Conservation (phyloP, 1,140 invertebrate species). For the Ctenoplectra terminalis region DNA sequence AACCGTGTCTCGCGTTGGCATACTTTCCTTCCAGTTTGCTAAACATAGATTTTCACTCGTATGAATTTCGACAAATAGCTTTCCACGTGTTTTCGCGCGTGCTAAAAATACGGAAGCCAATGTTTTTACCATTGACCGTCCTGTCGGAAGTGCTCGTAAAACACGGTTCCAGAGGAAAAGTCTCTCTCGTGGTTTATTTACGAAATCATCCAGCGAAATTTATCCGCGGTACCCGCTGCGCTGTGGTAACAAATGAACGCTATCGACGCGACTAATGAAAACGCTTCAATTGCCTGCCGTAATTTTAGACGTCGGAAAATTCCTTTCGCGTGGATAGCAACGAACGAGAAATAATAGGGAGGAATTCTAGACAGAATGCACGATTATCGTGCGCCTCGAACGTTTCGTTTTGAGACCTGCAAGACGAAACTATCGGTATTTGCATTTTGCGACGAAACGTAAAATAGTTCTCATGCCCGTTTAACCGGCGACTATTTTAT, state of each 20-base stretch:
- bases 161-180: not conserved
- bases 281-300: not conserved
- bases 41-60: constrained; percentile 33
- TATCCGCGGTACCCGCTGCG: no score
- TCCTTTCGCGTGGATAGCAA: not conserved
- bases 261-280: not conserved
- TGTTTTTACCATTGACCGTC: constrained; percentile 9
- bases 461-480: no score
- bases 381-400: no score
- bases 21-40: constrained; percentile 11
- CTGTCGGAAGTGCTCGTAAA: constrained; percentile 1
- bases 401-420: no score
- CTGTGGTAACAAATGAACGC: not conserved
- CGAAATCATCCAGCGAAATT: no score
- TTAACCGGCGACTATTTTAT: no score
- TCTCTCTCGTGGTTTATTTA: not conserved
- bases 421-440: no score
- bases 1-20: constrained; percentile 20
- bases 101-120: constrained; percentile 11
- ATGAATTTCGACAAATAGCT: constrained; percentile 23
- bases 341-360: no score
- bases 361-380: not conserved
- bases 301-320: no score
- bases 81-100: constrained; percentile 14
- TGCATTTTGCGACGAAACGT: no score